Conservation (phyloP, 2,888 invertebrate species). For the Gymnocheta viridis region DNA sequence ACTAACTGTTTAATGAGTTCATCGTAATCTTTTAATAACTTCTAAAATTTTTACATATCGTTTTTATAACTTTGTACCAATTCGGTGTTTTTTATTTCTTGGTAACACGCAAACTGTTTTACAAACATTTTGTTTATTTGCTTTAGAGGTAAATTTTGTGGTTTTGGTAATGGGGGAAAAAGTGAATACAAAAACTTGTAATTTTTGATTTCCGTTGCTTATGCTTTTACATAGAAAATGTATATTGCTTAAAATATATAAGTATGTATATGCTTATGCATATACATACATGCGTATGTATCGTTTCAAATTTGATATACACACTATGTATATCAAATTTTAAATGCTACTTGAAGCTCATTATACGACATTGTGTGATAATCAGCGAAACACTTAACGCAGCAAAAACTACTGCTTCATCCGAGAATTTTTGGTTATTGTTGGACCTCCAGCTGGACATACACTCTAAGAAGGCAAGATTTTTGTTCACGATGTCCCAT, state of each 20-base stretch:
- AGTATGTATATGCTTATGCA: too few species aligned
- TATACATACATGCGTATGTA: too few species aligned
- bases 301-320: too few species aligned
- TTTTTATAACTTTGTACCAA: slow-evolving; percentile 13
- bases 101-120: slow-evolving; percentile 50
- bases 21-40: slow-evolving; percentile 47
- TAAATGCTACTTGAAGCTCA: too few species aligned
- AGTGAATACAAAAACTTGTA: slow-evolving; percentile 22
- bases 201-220: slow-evolving; percentile 40
- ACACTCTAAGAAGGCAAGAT: too few species aligned
- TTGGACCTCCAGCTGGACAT: too few species aligned
- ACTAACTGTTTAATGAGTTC: slow-evolving; percentile 58
- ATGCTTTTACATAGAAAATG: background rate
- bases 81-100: slow-evolving; percentile 31
- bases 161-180: slow-evolving; percentile 13
- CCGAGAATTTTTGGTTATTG: too few species aligned
- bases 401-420: too few species aligned
- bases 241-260: background rate
- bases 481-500: too few species aligned
- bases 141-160: slow-evolving; percentile 9
- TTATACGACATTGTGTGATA: too few species aligned
- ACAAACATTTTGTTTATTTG: background rate
- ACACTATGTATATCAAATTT: too few species aligned
- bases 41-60: slow-evolving; percentile 32
- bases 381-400: too few species aligned